Conservation (phyloP, 2,797 vertebrate species). For the Microtus agrestis region DNA sequence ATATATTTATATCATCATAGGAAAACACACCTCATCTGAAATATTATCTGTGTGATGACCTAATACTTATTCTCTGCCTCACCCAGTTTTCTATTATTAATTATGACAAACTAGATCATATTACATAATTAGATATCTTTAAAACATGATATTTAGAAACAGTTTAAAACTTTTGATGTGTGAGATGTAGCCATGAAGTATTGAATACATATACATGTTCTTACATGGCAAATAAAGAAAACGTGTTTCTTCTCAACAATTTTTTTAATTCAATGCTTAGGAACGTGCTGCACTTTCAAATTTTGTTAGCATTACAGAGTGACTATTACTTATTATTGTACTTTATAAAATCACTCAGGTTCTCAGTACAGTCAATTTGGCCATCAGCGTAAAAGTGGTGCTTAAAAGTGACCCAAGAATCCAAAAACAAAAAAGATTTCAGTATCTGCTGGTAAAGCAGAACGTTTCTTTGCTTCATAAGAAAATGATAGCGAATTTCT, state of each 20-base stretch:
- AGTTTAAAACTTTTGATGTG: too few species aligned
- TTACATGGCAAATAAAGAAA: background rate
- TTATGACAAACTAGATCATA: background rate
- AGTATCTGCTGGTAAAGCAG: background rate
- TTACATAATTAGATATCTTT: background rate
- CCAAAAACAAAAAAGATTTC: background rate
- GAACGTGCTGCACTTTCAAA: fast-evolving
- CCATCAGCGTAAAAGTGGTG: too few species aligned
- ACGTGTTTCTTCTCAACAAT: background rate
- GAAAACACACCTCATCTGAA: background rate
- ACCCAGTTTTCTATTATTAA: background rate
- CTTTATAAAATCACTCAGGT: background rate
- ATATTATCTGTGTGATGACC: fast-evolving
- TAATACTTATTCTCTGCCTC: too few species aligned
- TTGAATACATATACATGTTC: too few species aligned
- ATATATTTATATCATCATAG: background rate
- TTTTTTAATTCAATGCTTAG: background rate
- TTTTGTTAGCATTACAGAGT: background rate
- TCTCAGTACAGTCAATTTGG: background rate
- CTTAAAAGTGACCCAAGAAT: background rate
- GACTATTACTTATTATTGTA: background rate
- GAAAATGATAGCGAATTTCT: background rate
- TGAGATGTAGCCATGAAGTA: too few species aligned
- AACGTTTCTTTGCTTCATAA: background rate
- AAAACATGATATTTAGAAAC: background rate